Evolutionary conservation across 2,888 invertebrate species (phyloP), one percentile per base, ranked within the genome.

Genomic region (Ochropacha duplaris): DNA sequence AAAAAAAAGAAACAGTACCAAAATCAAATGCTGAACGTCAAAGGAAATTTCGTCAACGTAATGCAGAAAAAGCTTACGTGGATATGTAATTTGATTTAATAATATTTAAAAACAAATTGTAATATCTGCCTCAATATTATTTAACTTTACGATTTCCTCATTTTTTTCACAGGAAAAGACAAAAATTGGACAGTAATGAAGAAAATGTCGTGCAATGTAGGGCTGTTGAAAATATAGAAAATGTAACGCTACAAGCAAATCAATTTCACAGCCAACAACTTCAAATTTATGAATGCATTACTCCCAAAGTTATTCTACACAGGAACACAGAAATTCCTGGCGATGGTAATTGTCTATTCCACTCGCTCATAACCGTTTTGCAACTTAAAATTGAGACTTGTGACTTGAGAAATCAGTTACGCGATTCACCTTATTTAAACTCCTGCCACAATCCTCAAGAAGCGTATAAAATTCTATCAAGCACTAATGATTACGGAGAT

Each of bases 381-480:
- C 73, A 72, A 74, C 74, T 78, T 72, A 69, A 72, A 73, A 76
- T 75, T 67, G 44, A 54, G 66, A 72, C 63, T 71, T 71, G 68
- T 72, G 74, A 72, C 56, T 72, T 78, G 66, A 77, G 71, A 74
- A 74, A 58, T 58, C 75, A 74, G 50, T 73, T 76, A 74, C 76
- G 67, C 58, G 75, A 74, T 72, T 78, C 76, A 72, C 74, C 74
- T 57, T 72, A 74, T 77, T 72, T 76, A 72, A 72, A 73, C 66
- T 75, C 75, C 72, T 78, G 76, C 73, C 71, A 74, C 66, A 76
- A 75, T 75, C 76, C 76, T 55, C 69, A 76, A 62, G 72, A 75
- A 74, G 72, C 71, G 68, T 72, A 72, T 68, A 74, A 72, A 54
- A 78, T 78, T 59, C 71, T 75, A 55, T 73, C 72, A 71, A 75